phyloP scores from a whole-genome alignment of 2,888 invertebrate species.

The Platerodrilus igneus region DNA sequence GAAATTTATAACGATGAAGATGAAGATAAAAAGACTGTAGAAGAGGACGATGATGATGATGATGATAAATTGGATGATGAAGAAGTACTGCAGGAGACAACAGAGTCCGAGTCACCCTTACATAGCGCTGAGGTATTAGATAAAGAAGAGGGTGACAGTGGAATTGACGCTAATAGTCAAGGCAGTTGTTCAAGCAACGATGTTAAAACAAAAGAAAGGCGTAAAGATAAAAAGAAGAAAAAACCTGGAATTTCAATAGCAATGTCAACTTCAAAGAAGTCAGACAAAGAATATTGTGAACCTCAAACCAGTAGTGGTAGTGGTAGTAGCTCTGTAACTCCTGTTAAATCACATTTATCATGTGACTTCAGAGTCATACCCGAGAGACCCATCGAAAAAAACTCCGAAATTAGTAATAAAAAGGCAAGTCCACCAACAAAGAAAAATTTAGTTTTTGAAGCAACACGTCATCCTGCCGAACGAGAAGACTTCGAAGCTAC shows the following conservation, averaged over 20 bases:
- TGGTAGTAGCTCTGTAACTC: conserved; percentile 17
- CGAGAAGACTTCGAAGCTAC: conserved; percentile 70
- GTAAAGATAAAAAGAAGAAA: conserved; percentile 65
- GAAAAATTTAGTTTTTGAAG: conserved; percentile 66
- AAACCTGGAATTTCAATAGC: conserved; percentile 38
- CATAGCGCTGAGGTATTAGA: conserved; percentile 47
- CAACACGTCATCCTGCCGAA: conserved; percentile 64
- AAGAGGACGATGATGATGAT: conserved; percentile 55
- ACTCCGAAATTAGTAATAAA: conserved; percentile 17
- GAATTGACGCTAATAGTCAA: conserved; percentile 84
- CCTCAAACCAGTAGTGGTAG: conserved; percentile 13
- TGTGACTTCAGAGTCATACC: conserved; percentile 22
- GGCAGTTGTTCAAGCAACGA: conserved; percentile 85
- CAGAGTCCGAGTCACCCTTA: conserved; percentile 40
- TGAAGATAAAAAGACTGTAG: conserved; percentile 55
- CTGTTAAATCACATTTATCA: conserved; percentile 16
- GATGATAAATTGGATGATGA: conserved; percentile 48
- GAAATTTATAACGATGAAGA: conserved; percentile 61
- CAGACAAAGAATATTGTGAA: conserved; percentile 19
- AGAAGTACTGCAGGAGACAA: conserved; percentile 36
- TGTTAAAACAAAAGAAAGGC: conserved; percentile 66
- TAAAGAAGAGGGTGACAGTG: conserved; percentile 84
- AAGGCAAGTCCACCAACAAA: conserved; percentile 24
- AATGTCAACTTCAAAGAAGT: conserved; percentile 20
- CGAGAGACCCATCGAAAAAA: conserved; percentile 23